Percentiles rank a stretch among this genome's conserved stretches.
phyloP scores from a whole-genome alignment of 2,797 vertebrate species.

The Sebastes trivittatus region DNA sequence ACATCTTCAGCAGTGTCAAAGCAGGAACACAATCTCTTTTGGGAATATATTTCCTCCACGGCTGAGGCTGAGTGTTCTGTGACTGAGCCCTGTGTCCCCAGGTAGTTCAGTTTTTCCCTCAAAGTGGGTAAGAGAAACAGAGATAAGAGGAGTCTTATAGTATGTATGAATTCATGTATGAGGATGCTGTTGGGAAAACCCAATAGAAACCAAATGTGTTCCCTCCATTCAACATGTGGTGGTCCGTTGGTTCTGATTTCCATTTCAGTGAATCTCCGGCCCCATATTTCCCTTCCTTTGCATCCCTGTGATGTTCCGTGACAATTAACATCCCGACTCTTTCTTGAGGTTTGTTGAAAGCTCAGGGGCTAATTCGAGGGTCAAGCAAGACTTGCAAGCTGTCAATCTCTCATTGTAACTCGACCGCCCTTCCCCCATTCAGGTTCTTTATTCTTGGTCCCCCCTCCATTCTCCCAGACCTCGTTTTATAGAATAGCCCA shows the following conservation, averaged over 20 bases:
- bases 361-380: constrained; percentile 85
- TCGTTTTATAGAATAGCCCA: constrained; percentile 74
- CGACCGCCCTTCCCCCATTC: constrained; percentile 48
- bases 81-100: constrained; percentile 50
- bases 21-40: constrained; percentile 75
- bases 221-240: constrained; percentile 69
- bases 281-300: constrained; percentile 64
- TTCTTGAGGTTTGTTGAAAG: constrained; percentile 80
- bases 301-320: constrained; percentile 77
- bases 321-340: constrained; percentile 82
- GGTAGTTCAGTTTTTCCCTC: constrained; percentile 47
- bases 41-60: constrained; percentile 75
- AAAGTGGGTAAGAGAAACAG: constrained; percentile 55
- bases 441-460: constrained; percentile 58
- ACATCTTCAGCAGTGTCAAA: constrained; percentile 71
- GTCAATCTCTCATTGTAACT: constrained; percentile 84
- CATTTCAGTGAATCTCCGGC: constrained; percentile 66
- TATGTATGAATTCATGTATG: constrained; percentile 72
- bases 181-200: constrained; percentile 52
- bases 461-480: constrained; percentile 68
- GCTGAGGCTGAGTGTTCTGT: constrained; percentile 72
- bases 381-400: constrained; percentile 88
- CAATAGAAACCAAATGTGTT: constrained; percentile 67
- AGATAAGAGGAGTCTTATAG: constrained; percentile 65
- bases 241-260: constrained; percentile 71